Percentiles rank a stretch among this genome's conserved stretches.
Conservation (phyloP, 2,113 vertebrate species). For the Hippocampus abdominalis region DNA sequence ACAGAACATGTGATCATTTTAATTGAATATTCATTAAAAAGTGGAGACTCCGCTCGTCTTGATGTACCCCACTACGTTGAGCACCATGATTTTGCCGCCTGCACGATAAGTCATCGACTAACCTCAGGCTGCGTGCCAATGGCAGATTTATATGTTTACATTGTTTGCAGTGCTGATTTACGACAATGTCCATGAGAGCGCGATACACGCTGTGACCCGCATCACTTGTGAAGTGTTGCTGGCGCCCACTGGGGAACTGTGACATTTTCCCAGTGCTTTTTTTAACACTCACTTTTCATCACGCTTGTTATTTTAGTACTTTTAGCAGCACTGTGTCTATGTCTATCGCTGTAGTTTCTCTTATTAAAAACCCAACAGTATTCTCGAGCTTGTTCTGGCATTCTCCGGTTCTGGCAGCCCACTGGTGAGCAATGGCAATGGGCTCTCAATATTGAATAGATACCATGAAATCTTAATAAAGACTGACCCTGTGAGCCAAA, state of each 20-base stretch:
- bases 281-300: constrained; percentile 47
- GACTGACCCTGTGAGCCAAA: constrained; percentile 53
- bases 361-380: constrained; percentile 38
- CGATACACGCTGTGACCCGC: constrained; percentile 59
- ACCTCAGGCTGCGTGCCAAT: constrained; percentile 8
- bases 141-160: constrained; percentile 41
- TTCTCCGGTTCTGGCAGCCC: constrained; percentile 32
- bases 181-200: constrained; percentile 45
- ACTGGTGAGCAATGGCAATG: constrained; percentile 43
- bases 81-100: not conserved
- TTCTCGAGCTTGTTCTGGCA: constrained; percentile 10
- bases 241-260: constrained; percentile 59
- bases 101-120: constrained; percentile 23
- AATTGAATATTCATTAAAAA: not conserved
- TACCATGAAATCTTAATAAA: constrained; percentile 67
- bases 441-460: constrained; percentile 49
- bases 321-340: constrained; percentile 25
- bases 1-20: not conserved
- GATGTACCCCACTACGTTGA: not conserved
- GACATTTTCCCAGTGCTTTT: constrained; percentile 63
- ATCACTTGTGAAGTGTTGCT: constrained; percentile 58
- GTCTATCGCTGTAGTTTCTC: constrained; percentile 4
- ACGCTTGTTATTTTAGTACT: constrained; percentile 58
- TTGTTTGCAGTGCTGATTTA: constrained; percentile 39
- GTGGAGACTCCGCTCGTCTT: not conserved